Percentiles rank a stretch among this genome's conserved stretches.
phyloP scores from a whole-genome alignment of 1,140 invertebrate genomes.

The Magallana ariakensis region DNA sequence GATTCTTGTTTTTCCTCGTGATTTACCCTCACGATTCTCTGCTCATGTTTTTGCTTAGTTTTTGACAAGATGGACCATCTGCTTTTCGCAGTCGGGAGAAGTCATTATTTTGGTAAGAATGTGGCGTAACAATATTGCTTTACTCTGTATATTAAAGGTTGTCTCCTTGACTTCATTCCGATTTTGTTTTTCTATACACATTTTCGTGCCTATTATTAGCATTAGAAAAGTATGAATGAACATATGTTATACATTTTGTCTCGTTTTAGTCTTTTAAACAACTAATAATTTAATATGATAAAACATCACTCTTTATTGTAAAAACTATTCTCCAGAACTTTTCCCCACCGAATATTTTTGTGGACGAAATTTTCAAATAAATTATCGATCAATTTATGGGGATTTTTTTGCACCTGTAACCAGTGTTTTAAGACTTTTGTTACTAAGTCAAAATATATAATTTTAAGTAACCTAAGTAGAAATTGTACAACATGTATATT shows the following conservation, averaged over 20 bases:
- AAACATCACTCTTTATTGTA: too few species aligned
- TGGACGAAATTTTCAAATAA: too few species aligned
- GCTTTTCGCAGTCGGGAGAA: slow-evolving; percentile 4
- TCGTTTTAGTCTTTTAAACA: too few species aligned
- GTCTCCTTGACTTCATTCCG: slow-evolving; percentile 27
- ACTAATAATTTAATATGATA: too few species aligned
- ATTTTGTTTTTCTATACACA: slow-evolving; percentile 5
- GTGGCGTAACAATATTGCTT: slow-evolving; percentile 22
- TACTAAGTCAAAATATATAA: not conserved
- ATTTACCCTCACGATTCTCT: slow-evolving; percentile 20
- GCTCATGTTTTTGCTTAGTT: not conserved
- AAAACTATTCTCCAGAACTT: too few species aligned
- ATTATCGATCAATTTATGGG: too few species aligned
- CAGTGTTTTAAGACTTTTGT: not conserved
- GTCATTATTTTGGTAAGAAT: slow-evolving; percentile 37
- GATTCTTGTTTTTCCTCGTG: not conserved
- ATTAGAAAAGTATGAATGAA: not conserved
- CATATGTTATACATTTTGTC: not conserved
- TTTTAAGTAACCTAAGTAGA: not conserved
- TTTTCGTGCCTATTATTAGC: not conserved
- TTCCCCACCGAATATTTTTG: too few species aligned
- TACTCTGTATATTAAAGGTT: slow-evolving; percentile 11
- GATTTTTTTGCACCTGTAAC: too few species aligned
- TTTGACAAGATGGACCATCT: slow-evolving; percentile 30
- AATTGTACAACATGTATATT: too few species aligned